Conservation (phyloP, 2,113 vertebrate genomes). For the Myotis davidii region DNA sequence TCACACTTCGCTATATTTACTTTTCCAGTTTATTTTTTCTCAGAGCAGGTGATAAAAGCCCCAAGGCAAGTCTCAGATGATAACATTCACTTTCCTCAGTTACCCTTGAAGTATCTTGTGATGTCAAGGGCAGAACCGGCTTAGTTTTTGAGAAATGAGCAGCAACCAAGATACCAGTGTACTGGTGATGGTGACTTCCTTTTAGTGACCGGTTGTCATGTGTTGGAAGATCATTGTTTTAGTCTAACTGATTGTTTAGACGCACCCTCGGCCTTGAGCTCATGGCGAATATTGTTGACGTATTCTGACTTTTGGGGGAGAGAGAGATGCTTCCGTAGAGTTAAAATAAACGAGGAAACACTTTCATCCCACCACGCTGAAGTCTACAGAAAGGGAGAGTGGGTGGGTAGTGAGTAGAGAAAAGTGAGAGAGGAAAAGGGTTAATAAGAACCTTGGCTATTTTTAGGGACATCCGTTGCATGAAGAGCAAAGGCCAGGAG, state of each 20-base stretch:
- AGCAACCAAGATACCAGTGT: neutral
- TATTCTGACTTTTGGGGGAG: neutral
- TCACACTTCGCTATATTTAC: slow-evolving; percentile 75
- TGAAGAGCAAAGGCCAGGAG: neutral
- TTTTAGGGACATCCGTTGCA: neutral
- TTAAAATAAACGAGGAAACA: neutral
- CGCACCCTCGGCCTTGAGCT: neutral
- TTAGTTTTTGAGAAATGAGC: neutral
- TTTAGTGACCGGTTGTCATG: neutral
- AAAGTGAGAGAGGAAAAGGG: neutral
- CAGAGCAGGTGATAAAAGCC: slow-evolving; percentile 66
- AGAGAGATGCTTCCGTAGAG: neutral
- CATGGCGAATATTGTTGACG: neutral
- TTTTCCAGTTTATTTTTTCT: slow-evolving; percentile 66
- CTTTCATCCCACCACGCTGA: neutral
- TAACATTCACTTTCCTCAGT: neutral
- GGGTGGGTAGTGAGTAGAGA: neutral
- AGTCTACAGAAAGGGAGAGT: neutral
- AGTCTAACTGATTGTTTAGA: neutral
- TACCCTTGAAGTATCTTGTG: neutral
- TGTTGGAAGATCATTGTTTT: neutral
- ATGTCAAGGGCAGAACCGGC: neutral
- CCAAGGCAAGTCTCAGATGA: slow-evolving; percentile 24
- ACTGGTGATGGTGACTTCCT: neutral
- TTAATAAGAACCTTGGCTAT: neutral